Conservation (phyloP, 2,888 invertebrate genomes). For the Cecidostiba fungosa region DNA sequence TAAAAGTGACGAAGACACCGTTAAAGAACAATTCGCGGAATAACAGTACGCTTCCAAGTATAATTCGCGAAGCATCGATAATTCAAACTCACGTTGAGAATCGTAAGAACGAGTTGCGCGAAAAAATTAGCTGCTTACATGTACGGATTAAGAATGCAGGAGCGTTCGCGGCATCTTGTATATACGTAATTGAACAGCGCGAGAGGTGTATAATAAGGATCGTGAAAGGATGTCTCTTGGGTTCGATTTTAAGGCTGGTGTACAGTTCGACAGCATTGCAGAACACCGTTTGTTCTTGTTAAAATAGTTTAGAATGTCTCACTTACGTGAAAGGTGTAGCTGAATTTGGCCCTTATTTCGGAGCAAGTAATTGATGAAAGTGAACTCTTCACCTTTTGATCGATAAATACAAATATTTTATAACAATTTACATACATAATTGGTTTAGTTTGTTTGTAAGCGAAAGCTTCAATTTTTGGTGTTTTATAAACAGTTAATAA, state of each 20-base stretch:
- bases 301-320: not conserved
- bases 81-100: not conserved
- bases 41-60: not conserved
- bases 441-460: too few relatives aligned
- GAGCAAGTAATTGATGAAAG: not conserved
- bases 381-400: not conserved
- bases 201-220: not conserved
- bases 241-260: not conserved
- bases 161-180: not conserved
- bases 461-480: too few relatives aligned
- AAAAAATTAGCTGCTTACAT: not conserved
- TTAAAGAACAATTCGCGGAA: not conserved
- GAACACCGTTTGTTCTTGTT: not conserved
- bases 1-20: not conserved
- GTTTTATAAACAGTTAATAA: too few relatives aligned
- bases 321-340: not conserved
- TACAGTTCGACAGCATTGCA: not conserved
- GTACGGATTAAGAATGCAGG: not conserved
- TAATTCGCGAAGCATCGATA: not conserved
- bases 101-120: not conserved
- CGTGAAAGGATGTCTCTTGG: slow-evolving; percentile 2
- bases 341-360: not conserved
- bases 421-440: too few relatives aligned
- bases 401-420: not conserved
- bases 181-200: not conserved